Base-by-base conservation (phyloP, 2,797 vertebrate species). In the Tapera naevia region DNA sequence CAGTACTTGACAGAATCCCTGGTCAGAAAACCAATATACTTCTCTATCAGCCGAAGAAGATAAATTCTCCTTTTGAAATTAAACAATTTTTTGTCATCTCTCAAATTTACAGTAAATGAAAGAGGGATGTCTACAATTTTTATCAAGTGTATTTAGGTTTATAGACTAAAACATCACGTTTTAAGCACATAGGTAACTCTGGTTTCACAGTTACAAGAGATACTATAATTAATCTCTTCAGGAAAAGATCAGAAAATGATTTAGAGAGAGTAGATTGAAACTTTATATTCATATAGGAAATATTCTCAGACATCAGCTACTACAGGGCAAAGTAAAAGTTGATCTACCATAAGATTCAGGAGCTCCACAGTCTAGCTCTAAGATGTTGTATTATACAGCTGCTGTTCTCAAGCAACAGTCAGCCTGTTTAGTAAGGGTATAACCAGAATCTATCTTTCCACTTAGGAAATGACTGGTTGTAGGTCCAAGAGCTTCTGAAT, bases 121-220 rank as follows among this genome's bases (percentile, higher is more conserved):
- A 93, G 82, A 96, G 23, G 88, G 84, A 92, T 14, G 27, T 87
- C 87, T 96, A 80, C 71, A 92, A 88, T 46, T 95, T 95, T 92
- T 84, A 94, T 91, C 78, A 91, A 66, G 75, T 91, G 53, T 89
- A 79, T 85, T 96, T 73, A 62, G 10, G 45, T 93, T 80, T 82
- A 35, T 21, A 48, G 85, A 93, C 81, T 86, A 92, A 97, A 95
- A 66, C 23, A 70, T 82, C 46, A 45, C 69, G 67, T 93, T 64
- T 92, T 94, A 94, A 69, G 83, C 94, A 93, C 30, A 91, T 65
- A 88, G 80, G 92, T 46, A 80, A 75, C 25, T 81, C 51, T 91
- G 64, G 64, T 91, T 96, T 96, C 87, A 94, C 88, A 89, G 35
- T 86, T 53, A 94, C 53, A 78, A 78, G 32, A 60, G 37, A 91